Percentiles rank a stretch among this genome's conserved stretches.
These are phyloP conservation scores for Numenius phaeopus DNA, from an alignment of 2,797 vertebrate genomes.

Conservation along the genomic window DNA sequence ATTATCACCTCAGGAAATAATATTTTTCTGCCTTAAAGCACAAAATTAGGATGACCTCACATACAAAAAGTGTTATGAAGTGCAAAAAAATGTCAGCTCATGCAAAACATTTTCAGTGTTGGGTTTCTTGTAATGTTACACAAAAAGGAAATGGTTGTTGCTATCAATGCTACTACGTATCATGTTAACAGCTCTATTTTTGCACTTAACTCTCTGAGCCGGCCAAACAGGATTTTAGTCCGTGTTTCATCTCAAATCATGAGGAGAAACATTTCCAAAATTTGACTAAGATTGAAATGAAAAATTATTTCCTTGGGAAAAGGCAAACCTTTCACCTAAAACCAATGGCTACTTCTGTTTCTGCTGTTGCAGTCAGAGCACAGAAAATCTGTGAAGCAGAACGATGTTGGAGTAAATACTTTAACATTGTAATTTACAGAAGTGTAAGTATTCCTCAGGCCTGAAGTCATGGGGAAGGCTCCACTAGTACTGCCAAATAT, in stretches of 20 bases:
- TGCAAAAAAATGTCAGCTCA: slow-evolving; percentile 11
- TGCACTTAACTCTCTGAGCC: neutral
- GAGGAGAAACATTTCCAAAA: neutral
- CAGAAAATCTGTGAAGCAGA: neutral
- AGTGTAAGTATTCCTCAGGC: neutral
- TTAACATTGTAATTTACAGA: neutral
- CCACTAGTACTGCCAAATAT: neutral
- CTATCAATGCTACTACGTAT: slow-evolving; percentile 8
- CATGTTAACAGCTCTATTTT: slow-evolving; percentile 52
- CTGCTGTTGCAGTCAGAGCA: neutral
- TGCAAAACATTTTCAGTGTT: neutral
- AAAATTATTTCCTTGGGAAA: neutral
- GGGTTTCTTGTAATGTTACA: slow-evolving; percentile 38
- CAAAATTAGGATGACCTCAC: slow-evolving; percentile 2
- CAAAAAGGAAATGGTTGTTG: slow-evolving; percentile 56
- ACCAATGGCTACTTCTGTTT: neutral
- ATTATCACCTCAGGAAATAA: slow-evolving; percentile 34
- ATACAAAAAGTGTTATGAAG: neutral
- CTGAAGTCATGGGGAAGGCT: neutral
- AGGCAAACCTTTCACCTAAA: neutral
- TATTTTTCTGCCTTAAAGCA: slow-evolving; percentile 37
- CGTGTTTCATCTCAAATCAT: slow-evolving; percentile 5
- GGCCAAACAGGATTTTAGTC: slow-evolving; percentile 5
- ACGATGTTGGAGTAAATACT: neutral
- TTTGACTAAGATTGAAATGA: neutral